These are phyloP conservation scores for Beaufortia kweichowensis DNA, from an alignment of 2,113 vertebrate species.

Conservation along the genomic window DNA sequence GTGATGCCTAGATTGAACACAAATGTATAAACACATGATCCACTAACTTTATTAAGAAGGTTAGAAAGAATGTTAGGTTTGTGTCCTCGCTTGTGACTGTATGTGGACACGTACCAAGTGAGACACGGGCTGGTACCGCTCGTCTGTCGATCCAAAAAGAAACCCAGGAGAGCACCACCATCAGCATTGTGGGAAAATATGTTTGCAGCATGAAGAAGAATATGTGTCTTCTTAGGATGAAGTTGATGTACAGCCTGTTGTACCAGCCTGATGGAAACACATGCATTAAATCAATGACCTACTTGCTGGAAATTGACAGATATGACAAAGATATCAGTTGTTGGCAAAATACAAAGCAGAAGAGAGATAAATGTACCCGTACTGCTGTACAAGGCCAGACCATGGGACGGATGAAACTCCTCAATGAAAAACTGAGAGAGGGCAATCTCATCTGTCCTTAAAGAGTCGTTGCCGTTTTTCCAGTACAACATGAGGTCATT, in stretches of 20 bases:
- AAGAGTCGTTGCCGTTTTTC: slow-evolving; percentile 88
- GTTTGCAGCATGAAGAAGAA: slow-evolving; percentile 96
- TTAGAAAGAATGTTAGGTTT: background rate
- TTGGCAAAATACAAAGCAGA: slow-evolving; percentile 6
- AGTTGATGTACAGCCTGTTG: slow-evolving; percentile 91
- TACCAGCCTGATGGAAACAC: slow-evolving; percentile 82
- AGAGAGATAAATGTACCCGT: slow-evolving; percentile 73
- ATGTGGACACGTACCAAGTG: slow-evolving; percentile 75
- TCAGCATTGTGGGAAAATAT: slow-evolving; percentile 91
- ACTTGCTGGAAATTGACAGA: background rate
- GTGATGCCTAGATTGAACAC: slow-evolving; percentile 80
- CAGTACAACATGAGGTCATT: slow-evolving; percentile 93
- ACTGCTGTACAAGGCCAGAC: slow-evolving; percentile 91
- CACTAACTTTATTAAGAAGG: too few species aligned
- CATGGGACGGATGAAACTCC: slow-evolving; percentile 87
- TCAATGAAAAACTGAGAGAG: slow-evolving; percentile 92
- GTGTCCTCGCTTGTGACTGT: background rate
- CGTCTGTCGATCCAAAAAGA: slow-evolving; percentile 93
- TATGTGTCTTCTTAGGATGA: slow-evolving; percentile 87
- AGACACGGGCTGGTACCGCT: slow-evolving; percentile 89
- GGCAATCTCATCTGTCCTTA: slow-evolving; percentile 86
- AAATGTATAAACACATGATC: background rate
- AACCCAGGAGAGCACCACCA: slow-evolving; percentile 93
- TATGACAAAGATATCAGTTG: background rate
- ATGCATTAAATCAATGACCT: background rate